Evolutionary conservation across 2,113 vertebrate genomes (phyloP), one percentile per base, ranked within the genome.

Genomic region (Vanacampus margaritifer): DNA sequence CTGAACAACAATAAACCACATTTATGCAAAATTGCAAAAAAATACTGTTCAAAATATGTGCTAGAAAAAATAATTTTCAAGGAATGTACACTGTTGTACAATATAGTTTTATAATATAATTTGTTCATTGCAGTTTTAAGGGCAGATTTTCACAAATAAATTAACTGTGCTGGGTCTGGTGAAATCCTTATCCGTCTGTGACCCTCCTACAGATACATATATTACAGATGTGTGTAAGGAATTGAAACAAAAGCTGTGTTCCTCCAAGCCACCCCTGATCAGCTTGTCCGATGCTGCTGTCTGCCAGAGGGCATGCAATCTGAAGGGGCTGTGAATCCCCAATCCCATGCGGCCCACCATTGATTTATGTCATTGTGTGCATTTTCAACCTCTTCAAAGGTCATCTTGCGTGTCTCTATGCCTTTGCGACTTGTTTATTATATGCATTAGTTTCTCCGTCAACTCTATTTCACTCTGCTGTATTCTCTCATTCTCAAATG

Each of bases 281-380:
- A 60, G 61, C 58, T 74, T 63, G 70, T 75, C 83, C 45, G 24
- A 79, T 83, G 81, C 53, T 69, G 36, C 53, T 76, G 75, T 86
- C 82, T 81, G 71, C 78, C 67, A 65, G 48, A 77, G 80, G 82
- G 68, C 76, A 77, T 80, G 64, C 73, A 75, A 79, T 76, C 78
- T 83, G 70, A 64, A 79, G 78, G 69, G 73, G 77, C 74, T 74
- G 76, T 78, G 83, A 69, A 86, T 78, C 80, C 68, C 26, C 19
- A 81, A 75, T 86, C 87, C 83, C 84, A 56, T 0, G 74, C 26
- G 81, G 74, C 68, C 73, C 67, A 28, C 51, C 81, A 85, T 86
- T 88, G 88, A 89, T 91, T 91, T 88, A 87, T 90, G 87, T 86
- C 87, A 85, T 83, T 82, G 81, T 86, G 78, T 87, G 83, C 80